A percentile compares a stretch with the other conserved stretches of the same genome.
phyloP scores from a whole-genome alignment of 1,140 invertebrate genomes.

The Coenobita brevimanus region DNA sequence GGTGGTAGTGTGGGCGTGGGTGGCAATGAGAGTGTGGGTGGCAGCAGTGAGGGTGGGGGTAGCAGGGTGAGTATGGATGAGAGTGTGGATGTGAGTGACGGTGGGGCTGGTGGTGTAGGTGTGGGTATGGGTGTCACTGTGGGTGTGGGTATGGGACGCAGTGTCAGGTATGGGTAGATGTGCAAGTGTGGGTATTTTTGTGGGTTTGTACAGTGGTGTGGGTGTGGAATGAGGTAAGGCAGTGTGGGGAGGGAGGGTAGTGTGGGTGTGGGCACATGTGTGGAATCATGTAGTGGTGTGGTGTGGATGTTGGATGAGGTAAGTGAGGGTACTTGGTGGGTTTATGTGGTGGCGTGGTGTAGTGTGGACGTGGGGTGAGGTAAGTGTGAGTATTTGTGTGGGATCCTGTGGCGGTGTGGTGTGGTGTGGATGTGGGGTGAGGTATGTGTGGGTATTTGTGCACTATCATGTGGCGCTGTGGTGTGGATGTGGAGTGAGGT shows the following conservation, averaged over 20 bases:
- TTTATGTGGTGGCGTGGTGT: constrained; percentile 18
- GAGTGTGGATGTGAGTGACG: not conserved
- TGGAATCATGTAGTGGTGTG: not conserved
- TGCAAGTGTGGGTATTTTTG: not conserved
- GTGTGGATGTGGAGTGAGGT: not conserved
- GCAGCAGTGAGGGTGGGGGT: no score
- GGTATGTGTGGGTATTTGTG: not conserved
- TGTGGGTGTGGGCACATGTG: not conserved
- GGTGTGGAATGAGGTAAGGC: not conserved
- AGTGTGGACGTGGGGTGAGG: constrained; percentile 19
- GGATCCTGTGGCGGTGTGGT: not conserved
- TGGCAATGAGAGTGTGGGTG: not conserved
- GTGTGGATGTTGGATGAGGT: not conserved
- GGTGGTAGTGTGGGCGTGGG: no score
- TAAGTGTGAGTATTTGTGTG: no score
- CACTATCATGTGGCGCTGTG: not conserved
- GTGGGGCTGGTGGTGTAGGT: not conserved
- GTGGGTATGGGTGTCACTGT: not conserved
- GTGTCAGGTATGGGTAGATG: not conserved
- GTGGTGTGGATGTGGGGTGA: not conserved
- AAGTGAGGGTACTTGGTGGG: constrained; percentile 26
- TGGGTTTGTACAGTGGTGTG: not conserved
- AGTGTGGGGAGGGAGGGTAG: not conserved
- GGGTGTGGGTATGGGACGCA: not conserved
- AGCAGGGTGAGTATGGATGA: no score